A percentile compares a stretch with the other conserved stretches of the same genome.
Conservation (phyloP, 2,797 vertebrate species). For the Pogoniulus pusillus region DNA sequence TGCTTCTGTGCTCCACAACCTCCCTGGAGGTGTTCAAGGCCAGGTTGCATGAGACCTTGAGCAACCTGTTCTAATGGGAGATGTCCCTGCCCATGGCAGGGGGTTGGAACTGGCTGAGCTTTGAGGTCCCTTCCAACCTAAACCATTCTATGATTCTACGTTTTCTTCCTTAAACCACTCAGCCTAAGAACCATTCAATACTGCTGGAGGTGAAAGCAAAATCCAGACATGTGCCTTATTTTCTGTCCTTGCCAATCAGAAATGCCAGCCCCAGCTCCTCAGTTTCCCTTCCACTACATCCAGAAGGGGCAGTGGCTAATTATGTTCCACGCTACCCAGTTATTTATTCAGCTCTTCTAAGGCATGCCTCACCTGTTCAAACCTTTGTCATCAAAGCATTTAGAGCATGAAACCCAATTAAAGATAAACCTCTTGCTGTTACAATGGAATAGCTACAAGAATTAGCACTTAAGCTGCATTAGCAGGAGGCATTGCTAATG, state of each 20-base stretch:
- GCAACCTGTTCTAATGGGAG: no score
- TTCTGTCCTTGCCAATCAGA: background rate
- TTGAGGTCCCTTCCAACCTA: no score
- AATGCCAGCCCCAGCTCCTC: background rate
- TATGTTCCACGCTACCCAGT: background rate
- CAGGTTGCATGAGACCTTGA: no score
- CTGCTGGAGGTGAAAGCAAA: background rate
- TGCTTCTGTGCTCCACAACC: no score
- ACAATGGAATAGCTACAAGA: constrained; percentile 63
- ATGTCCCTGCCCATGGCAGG: no score
- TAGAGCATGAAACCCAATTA: constrained; percentile 74
- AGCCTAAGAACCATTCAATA: background rate
- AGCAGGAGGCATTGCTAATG: constrained; percentile 44
- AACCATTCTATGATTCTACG: no score
- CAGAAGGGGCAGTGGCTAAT: background rate
- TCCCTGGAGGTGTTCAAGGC: no score
- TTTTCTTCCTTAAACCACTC: background rate
- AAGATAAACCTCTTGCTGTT: constrained; percentile 65
- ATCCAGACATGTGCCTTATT: accelerated
- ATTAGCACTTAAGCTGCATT: constrained; percentile 71
- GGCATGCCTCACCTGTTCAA: constrained; percentile 65
- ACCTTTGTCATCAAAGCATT: constrained; percentile 65
- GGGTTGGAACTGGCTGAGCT: no score
- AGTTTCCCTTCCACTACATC: background rate
- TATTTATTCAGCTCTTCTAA: constrained; percentile 9